These are phyloP conservation scores for Panthera leo DNA, from an alignment of 2,113 vertebrate species.

Conservation along the genomic window DNA sequence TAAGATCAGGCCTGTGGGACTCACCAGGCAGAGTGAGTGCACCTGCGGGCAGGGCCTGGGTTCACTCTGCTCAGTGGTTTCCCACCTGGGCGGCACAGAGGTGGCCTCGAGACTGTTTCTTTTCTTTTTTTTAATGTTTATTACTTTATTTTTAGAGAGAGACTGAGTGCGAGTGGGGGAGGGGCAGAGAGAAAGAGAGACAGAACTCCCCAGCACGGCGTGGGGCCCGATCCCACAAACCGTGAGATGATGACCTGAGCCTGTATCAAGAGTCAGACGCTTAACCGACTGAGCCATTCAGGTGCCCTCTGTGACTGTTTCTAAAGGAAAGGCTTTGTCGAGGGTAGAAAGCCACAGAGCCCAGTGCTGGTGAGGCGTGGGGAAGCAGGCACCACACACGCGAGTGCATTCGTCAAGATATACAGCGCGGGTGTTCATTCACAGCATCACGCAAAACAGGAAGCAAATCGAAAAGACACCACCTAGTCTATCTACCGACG, in stretches of 20 bases:
- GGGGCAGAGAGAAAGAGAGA: too few relatives aligned
- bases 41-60: background rate
- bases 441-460: accelerated
- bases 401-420: too few relatives aligned
- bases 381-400: background rate
- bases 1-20: accelerated
- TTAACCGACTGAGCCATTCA: too few relatives aligned
- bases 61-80: accelerated
- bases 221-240: too few relatives aligned
- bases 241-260: too few relatives aligned
- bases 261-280: too few relatives aligned
- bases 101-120: background rate
- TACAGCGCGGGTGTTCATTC: accelerated
- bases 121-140: too few relatives aligned
- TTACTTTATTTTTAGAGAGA: too few relatives aligned
- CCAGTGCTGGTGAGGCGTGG: accelerated
- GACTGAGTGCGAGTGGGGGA: too few relatives aligned
- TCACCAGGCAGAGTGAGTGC: accelerated
- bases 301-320: too few relatives aligned
- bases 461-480: too few relatives aligned
- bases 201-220: too few relatives aligned
- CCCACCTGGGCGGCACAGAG: background rate
- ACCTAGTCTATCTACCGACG: accelerated
- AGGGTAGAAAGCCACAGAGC: background rate
- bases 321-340: background rate